Conservation (phyloP, 2,113 vertebrate species). For the Gadus macrocephalus region DNA sequence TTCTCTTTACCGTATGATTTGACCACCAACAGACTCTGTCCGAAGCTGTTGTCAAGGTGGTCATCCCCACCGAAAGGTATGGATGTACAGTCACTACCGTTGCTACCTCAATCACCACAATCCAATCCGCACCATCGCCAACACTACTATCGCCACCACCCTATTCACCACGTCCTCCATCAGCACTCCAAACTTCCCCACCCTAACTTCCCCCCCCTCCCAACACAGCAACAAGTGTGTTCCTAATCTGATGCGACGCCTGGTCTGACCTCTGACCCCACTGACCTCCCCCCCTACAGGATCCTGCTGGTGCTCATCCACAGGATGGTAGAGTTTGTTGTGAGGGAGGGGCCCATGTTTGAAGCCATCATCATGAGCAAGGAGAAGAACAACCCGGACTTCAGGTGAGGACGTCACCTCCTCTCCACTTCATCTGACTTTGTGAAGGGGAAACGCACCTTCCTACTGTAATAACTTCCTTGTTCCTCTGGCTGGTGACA, state of each 20-base stretch:
- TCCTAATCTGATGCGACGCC: slow-evolving; percentile 27
- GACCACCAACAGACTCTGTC: slow-evolving; percentile 82
- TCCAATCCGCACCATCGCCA: too few relatives aligned
- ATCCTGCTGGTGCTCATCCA: slow-evolving; percentile 76
- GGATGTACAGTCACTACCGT: too few relatives aligned
- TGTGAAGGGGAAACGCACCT: background rate
- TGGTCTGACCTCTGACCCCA: slow-evolving; percentile 39
- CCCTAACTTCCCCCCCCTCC: too few relatives aligned
- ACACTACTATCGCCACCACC: too few relatives aligned
- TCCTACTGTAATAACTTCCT: background rate
- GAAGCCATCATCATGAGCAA: slow-evolving; percentile 80
- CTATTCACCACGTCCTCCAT: too few relatives aligned
- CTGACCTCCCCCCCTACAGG: slow-evolving; percentile 57
- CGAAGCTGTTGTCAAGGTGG: slow-evolving; percentile 83
- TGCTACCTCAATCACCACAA: too few relatives aligned
- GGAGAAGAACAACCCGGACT: slow-evolving; percentile 77
- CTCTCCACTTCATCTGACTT: too few relatives aligned
- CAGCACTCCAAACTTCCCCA: too few relatives aligned
- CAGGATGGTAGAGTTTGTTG: slow-evolving; percentile 83
- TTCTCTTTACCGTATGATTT: slow-evolving; percentile 77
- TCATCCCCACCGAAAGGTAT: slow-evolving; percentile 83
- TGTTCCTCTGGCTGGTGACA: slow-evolving; percentile 34
- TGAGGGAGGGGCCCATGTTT: slow-evolving; percentile 79
- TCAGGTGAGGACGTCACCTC: slow-evolving; percentile 54
- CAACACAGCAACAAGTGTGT: background rate